Evolutionary conservation across 1,140 invertebrate species (phyloP).

Genomic region (Saxidomus purpurata): DNA sequence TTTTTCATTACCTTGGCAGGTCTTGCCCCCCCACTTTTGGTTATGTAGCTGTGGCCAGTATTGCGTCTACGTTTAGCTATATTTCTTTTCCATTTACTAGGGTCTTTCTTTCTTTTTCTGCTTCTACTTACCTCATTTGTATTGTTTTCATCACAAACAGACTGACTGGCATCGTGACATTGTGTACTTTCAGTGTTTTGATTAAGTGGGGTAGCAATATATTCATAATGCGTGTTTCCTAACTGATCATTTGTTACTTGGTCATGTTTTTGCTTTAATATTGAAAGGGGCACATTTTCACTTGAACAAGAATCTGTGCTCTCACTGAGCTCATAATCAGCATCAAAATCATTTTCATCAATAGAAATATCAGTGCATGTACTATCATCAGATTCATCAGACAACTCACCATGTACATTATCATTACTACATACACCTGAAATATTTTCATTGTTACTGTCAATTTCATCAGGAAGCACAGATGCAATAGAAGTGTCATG

Average conservation of each 20-base stretch:
- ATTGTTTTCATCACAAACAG: too few relatives aligned
- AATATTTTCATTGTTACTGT: background rate
- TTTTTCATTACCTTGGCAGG: background rate
- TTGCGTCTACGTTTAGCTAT: constrained; percentile 12
- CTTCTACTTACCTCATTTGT: constrained; percentile 12
- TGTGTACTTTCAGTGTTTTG: background rate
- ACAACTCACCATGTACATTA: background rate
- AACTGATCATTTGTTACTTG: background rate
- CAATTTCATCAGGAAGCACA: background rate
- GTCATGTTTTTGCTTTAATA: background rate
- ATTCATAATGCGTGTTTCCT: too few relatives aligned
- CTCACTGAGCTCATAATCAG: background rate
- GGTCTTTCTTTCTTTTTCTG: constrained; percentile 36
- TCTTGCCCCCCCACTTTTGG: background rate
- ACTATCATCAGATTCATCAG: constrained; percentile 1
- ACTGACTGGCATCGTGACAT: too few relatives aligned
- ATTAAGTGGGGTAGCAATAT: background rate
- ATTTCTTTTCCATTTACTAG: constrained; percentile 40
- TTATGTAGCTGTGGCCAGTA: background rate
- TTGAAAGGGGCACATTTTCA: background rate
- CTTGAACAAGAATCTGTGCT: background rate
- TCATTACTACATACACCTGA: background rate
- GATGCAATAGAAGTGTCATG: too few relatives aligned
- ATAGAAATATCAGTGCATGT: background rate
- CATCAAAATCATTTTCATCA: constrained; percentile 25